Evolutionary conservation across 1,140 invertebrate species (phyloP), one percentile per base, ranked within the genome.

Genomic region (Cephus cinctus): DNA sequence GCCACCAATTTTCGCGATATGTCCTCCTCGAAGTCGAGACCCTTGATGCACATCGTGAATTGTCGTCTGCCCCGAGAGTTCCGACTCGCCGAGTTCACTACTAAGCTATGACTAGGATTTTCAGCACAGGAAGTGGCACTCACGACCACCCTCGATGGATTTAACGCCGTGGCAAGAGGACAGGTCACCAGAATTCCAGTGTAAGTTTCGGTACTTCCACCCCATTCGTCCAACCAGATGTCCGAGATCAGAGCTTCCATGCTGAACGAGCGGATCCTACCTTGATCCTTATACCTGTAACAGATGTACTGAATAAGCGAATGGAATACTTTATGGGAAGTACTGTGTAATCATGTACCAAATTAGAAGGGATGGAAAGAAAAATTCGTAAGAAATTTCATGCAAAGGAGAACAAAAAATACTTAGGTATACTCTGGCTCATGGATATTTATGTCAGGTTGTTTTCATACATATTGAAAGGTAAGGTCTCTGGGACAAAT

Each of bases 41-140:
- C 85, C 69, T 89, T 89, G 1, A 88, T 82, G 59, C 86, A 89
- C 21, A 89, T 67, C 2, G 82, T 86, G 56, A 88, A 86, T 44
- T 64, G 52, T 1, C 41, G 27, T 12, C 38, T 12, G 36, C 5
- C 27, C 20, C 21, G 25, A 31, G n/a, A 36, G 21, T 2, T 31
- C 5, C 19, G 21, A 31, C 39, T n/a, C 14, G 41, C 1, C 4
- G 47, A 22, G 11, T 38, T 27, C 57, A 61, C 68, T 21, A 54
- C 48, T 67, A 73, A 57, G 51, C 67, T 73, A 67, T 73, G 71
- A 73, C 71, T 73, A 73, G 69, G 57, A 68, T 73, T 63, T 32
- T 55, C 47, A 48, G 68, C 50, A 48, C 71, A 73, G 18, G 62
- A 45, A 32, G 34, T 49, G 4, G 54, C 31, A 21, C 69, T 65